Evolutionary conservation across 2,797 vertebrate genomes (phyloP), one percentile per base, ranked within the genome.

Genomic region (Scomberomorus guttatus): DNA sequence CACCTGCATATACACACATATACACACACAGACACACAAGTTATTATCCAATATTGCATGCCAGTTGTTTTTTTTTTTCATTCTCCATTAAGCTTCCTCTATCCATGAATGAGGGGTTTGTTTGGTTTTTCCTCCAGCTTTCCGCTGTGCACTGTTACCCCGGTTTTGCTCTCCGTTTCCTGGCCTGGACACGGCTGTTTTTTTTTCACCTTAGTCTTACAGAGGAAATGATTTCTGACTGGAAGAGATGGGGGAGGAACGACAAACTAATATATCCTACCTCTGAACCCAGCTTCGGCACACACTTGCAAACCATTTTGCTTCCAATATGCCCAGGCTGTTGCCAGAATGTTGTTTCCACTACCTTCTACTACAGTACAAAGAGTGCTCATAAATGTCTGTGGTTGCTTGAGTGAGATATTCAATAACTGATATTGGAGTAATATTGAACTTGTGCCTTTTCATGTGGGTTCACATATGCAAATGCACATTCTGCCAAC

Each of bases 71-170:
- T 83, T 73, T 48, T 39, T 39, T n/a, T 51, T 79, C 70, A 65
- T 77, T 88, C 89, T 92, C 84, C 87, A 87, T 87, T 85, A 87
- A 75, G 3, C 78, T 55, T 56, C 73, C 86, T 84, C 72, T 34
- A 56, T 77, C 84, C 75, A 89, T 93, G 92, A 95, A 95, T 93
- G 90, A 86, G 84, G 86, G 77, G 85, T 88, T 93, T 94, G 92
- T 93, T 93, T 92, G 83, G 67, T 85, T 91, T 91, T 85, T 88
- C 78, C 77, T 85, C 73, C 22, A 58, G 80, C 84, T 91, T 92
- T 90, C 88, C 75, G 52, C 84, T 84, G 77, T 71, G 80, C 86
- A 70, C 65, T 52, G 76, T 90, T 84, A 88, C 86, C 87, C 84
- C 64, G 72, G 81, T 91, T 88, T 86, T 89, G 83, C 86, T 87